Conservation (phyloP, 2,888 invertebrate genomes). For the Parnassius glacialis region DNA sequence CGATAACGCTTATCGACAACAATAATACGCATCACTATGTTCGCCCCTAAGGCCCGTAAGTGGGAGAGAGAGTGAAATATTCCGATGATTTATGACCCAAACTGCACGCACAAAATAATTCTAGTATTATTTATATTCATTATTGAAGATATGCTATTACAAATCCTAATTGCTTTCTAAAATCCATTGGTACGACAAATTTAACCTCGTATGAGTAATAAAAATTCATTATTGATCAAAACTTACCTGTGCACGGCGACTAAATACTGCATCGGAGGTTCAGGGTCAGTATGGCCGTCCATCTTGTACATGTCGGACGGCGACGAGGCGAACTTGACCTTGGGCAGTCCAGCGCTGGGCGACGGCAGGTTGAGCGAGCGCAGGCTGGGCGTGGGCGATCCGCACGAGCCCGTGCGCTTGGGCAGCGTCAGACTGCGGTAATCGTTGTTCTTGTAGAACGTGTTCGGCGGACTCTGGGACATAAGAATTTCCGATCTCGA, state of each 20-base stretch:
- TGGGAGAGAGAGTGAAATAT: too few relatives aligned
- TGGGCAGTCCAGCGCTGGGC: conserved; percentile 41
- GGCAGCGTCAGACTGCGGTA: conserved; percentile 40
- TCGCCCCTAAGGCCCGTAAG: too few relatives aligned
- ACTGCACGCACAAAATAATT: too few relatives aligned
- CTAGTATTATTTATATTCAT: too few relatives aligned
- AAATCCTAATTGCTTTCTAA: too few relatives aligned
- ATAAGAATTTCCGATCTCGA: conserved; percentile 68
- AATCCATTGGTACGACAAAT: too few relatives aligned
- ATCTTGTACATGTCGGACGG: conserved; percentile 54
- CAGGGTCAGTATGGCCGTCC: conserved; percentile 36
- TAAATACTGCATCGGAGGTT: conserved; percentile 79
- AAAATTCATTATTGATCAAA: background rate
- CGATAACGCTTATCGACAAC: too few relatives aligned
- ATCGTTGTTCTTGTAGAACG: conserved; percentile 37
- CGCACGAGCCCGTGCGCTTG: conserved; percentile 28
- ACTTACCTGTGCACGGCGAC: conserved; percentile 86
- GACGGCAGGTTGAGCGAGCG: conserved; percentile 47
- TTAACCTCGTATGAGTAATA: too few relatives aligned
- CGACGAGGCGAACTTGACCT: conserved; percentile 53
- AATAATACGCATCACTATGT: too few relatives aligned
- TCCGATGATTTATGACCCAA: too few relatives aligned
- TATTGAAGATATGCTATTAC: too few relatives aligned
- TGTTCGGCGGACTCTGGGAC: conserved; percentile 64
- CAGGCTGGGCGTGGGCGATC: conserved; percentile 55